Conservation (phyloP, 2,113 vertebrate species). For the Plestiodon gilberti region DNA sequence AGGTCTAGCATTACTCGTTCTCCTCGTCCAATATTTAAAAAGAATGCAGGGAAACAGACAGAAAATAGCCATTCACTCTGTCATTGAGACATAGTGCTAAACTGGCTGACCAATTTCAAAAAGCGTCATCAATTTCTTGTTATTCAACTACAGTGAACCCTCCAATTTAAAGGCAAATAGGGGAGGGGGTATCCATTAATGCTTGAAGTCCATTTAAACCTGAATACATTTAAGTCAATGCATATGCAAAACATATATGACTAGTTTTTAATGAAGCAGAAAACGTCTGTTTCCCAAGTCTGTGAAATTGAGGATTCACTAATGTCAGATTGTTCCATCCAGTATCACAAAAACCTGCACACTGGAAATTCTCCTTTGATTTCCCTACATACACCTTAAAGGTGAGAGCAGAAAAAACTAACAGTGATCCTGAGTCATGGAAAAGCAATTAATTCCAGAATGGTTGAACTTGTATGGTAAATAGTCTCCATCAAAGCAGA, state of each 20-base stretch:
- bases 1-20: background rate
- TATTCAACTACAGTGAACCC: no score
- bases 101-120: background rate
- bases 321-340: background rate
- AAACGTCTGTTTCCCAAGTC: no score
- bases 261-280: no score
- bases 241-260: background rate
- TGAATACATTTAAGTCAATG: no score
- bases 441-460: background rate
- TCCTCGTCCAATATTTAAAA: background rate
- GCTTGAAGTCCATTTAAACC: no score
- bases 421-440: background rate
- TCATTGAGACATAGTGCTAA: background rate
- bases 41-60: background rate
- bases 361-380: background rate
- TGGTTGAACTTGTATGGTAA: background rate
- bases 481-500: background rate
- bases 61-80: background rate
- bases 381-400: background rate
- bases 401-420: background rate
- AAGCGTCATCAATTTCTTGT: background rate
- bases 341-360: background rate
- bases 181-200: no score
- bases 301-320: no score
- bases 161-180: no score